phyloP scores from a whole-genome alignment of 2,113 vertebrate genomes.

The Chrysochloris asiatica region DNA sequence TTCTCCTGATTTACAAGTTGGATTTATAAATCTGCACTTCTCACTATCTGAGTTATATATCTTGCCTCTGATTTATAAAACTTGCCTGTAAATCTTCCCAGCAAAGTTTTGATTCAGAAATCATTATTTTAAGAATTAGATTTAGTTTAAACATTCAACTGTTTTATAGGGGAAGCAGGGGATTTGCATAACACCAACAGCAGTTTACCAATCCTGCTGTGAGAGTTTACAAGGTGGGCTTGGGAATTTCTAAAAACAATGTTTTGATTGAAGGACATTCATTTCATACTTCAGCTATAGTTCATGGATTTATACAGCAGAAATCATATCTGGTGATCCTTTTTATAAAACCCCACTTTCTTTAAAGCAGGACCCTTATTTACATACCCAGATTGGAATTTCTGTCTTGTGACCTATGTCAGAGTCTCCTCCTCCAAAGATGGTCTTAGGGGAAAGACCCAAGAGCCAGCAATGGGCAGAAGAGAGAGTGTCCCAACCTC shows the following conservation, averaged over 20 bases:
- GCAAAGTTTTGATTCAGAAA: conserved; percentile 91
- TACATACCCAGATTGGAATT: conserved; percentile 75
- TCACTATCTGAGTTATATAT: conserved; percentile 87
- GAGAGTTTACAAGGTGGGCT: conserved; percentile 80
- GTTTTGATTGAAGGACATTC: conserved; percentile 83
- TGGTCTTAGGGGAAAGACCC: not conserved
- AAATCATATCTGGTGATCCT: conserved; percentile 75
- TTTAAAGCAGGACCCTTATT: conserved; percentile 75
- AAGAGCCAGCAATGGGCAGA: not conserved
- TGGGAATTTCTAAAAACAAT: conserved; percentile 81
- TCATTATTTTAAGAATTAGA: conserved; percentile 90
- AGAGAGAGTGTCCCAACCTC: not conserved
- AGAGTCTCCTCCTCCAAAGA: not conserved
- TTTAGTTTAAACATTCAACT: conserved; percentile 88
- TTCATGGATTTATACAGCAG: conserved; percentile 78
- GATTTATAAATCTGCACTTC: conserved; percentile 90
- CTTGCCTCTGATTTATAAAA: conserved; percentile 91
- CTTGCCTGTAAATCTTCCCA: conserved; percentile 88
- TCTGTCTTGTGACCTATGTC: conserved; percentile 39
- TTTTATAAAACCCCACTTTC: conserved; percentile 78
- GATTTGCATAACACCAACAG: conserved; percentile 81
- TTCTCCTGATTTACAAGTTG: conserved; percentile 89
- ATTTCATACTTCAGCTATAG: conserved; percentile 80
- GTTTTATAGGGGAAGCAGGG: conserved; percentile 83
- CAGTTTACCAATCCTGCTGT: conserved; percentile 79